A percentile compares a stretch with the other conserved stretches of the same genome.
These are phyloP conservation scores for Heterotis niloticus DNA, from an alignment of 2,113 vertebrate genomes.

Conservation along the genomic window DNA sequence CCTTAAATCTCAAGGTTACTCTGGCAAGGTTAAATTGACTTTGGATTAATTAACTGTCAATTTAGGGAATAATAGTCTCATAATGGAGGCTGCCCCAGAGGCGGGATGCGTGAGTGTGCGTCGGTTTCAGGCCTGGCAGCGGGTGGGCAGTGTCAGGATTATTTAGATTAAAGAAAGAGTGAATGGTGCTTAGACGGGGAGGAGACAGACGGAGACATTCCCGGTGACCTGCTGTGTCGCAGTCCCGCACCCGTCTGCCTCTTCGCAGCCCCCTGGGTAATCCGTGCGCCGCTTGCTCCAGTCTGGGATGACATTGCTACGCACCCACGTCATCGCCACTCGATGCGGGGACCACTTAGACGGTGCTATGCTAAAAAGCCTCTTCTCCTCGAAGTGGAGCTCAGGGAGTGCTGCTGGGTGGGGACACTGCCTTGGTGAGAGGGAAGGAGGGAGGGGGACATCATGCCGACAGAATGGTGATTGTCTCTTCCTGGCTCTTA, in stretches of 20 bases:
- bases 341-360: neutral
- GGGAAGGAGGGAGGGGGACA: constrained; percentile 52
- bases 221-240: neutral
- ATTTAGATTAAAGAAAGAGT: constrained; percentile 15
- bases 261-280: neutral
- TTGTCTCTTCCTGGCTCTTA: constrained; percentile 60
- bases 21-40: constrained; percentile 71
- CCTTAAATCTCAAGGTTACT: constrained; percentile 58
- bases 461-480: constrained; percentile 64
- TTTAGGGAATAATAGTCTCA: constrained; percentile 68
- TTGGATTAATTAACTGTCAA: constrained; percentile 74
- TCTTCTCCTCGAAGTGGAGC: neutral
- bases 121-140: constrained; percentile 8
- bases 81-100: constrained; percentile 55
- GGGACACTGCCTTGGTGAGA: constrained; percentile 21
- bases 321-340: neutral
- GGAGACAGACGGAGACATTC: neutral
- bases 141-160: neutral
- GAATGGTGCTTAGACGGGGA: constrained; percentile 30
- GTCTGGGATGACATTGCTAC: neutral
- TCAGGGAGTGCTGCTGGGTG: neutral
- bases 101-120: constrained; percentile 50
- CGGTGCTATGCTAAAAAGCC: neutral
- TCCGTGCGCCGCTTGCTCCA: neutral
- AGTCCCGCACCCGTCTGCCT: neutral